Base-by-base conservation (phyloP, 2,113 vertebrate genomes). In the Pachycephala philippinensis region DNA sequence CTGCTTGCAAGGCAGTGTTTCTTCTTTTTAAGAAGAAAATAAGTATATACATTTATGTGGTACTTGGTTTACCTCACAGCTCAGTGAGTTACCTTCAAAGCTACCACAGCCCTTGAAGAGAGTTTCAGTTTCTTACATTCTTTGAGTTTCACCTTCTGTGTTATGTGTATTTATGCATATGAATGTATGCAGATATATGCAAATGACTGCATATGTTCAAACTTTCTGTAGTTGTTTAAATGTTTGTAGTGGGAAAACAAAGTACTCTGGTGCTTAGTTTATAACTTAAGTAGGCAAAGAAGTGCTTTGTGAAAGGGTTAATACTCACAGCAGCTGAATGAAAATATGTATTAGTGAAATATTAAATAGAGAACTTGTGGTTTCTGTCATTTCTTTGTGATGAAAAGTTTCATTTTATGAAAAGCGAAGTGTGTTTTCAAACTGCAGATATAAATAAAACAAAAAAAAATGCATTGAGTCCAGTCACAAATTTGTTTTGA, bases 11-110 rank as follows among this genome's bases (percentile, higher is more conserved):
- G 64, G 28, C 44, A 69, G 7, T n/a, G 33, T 45, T 72, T 70
- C 24, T 61, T 85, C 81, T 42, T 92, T 91, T 40, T 40, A 59
- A 70, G 65, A 84, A 86, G 24, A n/a, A 64, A 81, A 5, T 17
- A 60, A 40, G 19, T 52, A 28, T 89, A 87, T 56, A 78, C 31
- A 56, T 84, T 40, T 87, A 60, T 69, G 23, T 80, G 83, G 81
- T 72, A 31, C 57, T 66, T 82, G 24, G 35, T 66, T 89, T 97
- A 59, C n/a, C 57, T 90, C 50, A 40, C 61, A 72, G 60, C 63
- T 87, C 77, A 68, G 60, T 85, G 71, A 90, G 47, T 31, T 92
- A 45, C 84, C 52, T 94, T 87, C 92, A 79, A 97, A 96, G 65
- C 13, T 20, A 75, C 49, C 18, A n/a, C 21, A 78, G 28, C 16